Conservation (phyloP, 2,113 vertebrate species). For the Cariama cristata region DNA sequence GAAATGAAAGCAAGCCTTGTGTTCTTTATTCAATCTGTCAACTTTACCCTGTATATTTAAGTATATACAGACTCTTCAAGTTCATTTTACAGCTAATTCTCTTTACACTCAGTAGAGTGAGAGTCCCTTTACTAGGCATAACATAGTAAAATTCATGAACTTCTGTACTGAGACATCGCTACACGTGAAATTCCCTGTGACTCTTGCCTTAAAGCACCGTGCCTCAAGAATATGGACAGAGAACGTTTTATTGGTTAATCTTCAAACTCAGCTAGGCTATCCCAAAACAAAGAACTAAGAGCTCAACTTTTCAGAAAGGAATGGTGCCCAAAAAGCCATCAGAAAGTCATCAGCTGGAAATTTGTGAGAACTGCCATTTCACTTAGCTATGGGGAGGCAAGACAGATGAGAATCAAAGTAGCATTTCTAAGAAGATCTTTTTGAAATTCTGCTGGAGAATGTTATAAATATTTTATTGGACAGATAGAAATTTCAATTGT, state of each 20-base stretch:
- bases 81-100: neutral
- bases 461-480: constrained; percentile 47
- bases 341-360: neutral
- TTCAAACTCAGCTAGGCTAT: neutral
- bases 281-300: neutral
- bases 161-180: neutral
- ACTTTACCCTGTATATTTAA: neutral
- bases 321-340: neutral
- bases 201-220: neutral
- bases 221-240: neutral
- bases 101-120: neutral
- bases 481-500: neutral
- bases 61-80: neutral
- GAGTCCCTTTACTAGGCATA: neutral
- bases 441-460: neutral
- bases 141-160: neutral
- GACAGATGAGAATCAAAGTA: neutral
- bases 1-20: neutral
- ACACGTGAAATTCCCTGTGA: neutral
- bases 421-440: neutral
- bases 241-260: neutral
- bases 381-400: neutral
- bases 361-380: neutral
- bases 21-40: neutral
- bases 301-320: neutral